These are phyloP conservation scores for Linnaemya vulpina DNA, from an alignment of 2,888 invertebrate genomes.

Conservation along the genomic window DNA sequence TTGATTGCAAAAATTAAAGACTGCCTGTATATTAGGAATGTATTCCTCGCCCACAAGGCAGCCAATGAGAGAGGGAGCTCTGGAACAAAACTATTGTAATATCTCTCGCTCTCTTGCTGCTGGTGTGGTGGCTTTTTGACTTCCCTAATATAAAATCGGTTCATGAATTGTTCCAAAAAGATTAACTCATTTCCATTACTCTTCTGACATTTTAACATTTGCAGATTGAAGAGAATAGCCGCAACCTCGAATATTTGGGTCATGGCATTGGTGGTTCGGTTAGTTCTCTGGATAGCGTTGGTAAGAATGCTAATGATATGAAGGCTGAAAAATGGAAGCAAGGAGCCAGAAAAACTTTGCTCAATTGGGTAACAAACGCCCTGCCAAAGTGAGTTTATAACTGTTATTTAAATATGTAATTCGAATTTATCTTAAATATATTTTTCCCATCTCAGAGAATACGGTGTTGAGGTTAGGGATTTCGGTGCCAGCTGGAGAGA, in stretches of 20 bases:
- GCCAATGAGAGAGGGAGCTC: no score
- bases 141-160: not conserved
- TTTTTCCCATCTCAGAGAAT: conserved; percentile 86
- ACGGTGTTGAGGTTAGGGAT: conserved; percentile 94
- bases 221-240: conserved; percentile 97
- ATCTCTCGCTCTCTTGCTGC: no score
- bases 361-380: conserved; percentile 97
- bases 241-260: conserved; percentile 92
- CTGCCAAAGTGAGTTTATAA: conserved; percentile 88
- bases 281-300: conserved; percentile 91
- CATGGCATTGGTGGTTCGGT: conserved; percentile 91
- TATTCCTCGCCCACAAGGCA: no score
- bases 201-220: conserved; percentile 27
- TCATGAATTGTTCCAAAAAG: not conserved
- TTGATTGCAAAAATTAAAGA: not conserved
- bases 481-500: conserved; percentile 98
- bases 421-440: not conserved
- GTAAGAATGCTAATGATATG: conserved; percentile 84
- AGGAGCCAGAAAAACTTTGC: conserved; percentile 94
- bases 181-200: not conserved
- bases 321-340: conserved; percentile 90
- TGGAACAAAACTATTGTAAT: no score
- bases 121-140: no score
- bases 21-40: not conserved
- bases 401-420: no score